Conservation (phyloP, 2,113 vertebrate genomes). For the Ctenodactylus gundi region DNA sequence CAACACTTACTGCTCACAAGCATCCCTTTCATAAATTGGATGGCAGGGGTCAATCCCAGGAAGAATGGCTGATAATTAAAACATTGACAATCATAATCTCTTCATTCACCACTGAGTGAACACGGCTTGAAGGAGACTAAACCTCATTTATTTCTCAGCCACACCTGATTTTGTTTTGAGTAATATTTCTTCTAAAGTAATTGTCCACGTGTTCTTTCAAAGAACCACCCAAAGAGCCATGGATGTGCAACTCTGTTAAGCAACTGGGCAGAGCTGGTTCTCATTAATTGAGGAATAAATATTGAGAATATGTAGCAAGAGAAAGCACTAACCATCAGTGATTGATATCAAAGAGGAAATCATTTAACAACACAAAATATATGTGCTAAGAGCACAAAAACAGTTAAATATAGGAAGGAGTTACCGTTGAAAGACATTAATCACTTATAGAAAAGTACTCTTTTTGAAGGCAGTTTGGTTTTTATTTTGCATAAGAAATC, state of each 20-base stretch:
- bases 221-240: neutral
- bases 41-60: slow-evolving; percentile 29
- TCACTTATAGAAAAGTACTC: neutral
- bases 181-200: neutral
- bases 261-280: neutral
- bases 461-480: neutral
- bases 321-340: neutral
- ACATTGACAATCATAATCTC: neutral
- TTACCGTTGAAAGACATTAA: neutral
- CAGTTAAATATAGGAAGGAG: neutral
- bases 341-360: slow-evolving; percentile 30
- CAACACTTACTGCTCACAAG: slow-evolving; percentile 42
- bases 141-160: neutral
- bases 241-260: neutral
- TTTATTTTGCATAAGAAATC: neutral
- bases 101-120: neutral
- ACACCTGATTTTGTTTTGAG: neutral
- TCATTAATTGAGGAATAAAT: slow-evolving; percentile 44
- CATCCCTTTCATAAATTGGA: slow-evolving; percentile 7
- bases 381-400: neutral
- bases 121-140: neutral
- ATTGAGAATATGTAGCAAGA: slow-evolving; percentile 24
- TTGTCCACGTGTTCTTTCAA: neutral
- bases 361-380: slow-evolving; percentile 1
- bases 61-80: neutral